Evolutionary conservation across 2,888 invertebrate species (phyloP).

Genomic region (Cancer borealis): DNA sequence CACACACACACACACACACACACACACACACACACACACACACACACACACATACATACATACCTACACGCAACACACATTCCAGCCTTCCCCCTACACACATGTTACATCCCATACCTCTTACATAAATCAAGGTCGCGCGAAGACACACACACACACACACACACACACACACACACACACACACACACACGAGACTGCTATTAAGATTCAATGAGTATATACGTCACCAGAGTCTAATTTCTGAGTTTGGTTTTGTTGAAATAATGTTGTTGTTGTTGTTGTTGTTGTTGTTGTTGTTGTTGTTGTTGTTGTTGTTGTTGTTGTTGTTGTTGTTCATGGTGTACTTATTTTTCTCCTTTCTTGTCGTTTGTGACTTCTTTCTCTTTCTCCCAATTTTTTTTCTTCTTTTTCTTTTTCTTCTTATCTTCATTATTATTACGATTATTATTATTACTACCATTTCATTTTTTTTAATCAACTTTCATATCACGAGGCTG

Average conservation of each 20-base stretch:
- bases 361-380: not conserved
- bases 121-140: too few species aligned
- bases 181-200: constrained; percentile 1
- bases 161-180: constrained; percentile 34
- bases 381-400: too few species aligned
- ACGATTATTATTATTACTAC: not conserved
- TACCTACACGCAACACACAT: not conserved
- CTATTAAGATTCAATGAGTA: not conserved
- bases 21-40: too few species aligned
- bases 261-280: not conserved
- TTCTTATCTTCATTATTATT: too few species aligned
- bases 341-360: not conserved
- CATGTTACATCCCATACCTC: not conserved
- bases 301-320: not conserved
- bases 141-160: not conserved
- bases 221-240: not conserved
- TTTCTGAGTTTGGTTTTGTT: not conserved
- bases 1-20: too few species aligned
- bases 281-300: not conserved
- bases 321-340: not conserved
- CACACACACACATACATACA: not conserved
- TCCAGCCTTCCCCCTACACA: not conserved
- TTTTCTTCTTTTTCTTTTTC: too few species aligned
- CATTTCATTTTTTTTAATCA: not conserved
- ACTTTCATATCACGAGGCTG: too few species aligned